Percentiles rank a stretch among this genome's conserved stretches.
These are phyloP conservation scores for Indicator maculatus DNA, from an alignment of 2,113 vertebrate genomes.

Conservation along the genomic window DNA sequence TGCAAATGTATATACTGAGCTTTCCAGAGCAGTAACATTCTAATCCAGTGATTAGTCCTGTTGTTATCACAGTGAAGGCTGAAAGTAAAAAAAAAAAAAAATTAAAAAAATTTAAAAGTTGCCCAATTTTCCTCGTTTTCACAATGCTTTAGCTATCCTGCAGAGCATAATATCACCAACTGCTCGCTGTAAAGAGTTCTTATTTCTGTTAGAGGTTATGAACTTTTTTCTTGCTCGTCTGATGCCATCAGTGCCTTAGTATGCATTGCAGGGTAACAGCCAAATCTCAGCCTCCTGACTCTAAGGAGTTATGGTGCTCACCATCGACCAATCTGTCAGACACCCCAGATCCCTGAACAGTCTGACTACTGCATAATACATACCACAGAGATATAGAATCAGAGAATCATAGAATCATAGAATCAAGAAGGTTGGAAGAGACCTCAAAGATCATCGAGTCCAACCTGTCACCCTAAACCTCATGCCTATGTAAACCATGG, in stretches of 20 bases:
- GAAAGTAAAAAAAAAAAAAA: not conserved
- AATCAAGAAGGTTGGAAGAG: too few relatives aligned
- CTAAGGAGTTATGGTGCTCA: not conserved
- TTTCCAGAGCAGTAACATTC: constrained; percentile 14
- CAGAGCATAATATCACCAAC: not conserved
- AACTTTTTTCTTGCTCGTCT: not conserved
- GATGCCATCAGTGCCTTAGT: not conserved
- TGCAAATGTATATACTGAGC: not conserved
- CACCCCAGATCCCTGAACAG: not conserved
- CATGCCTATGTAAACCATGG: too few relatives aligned
- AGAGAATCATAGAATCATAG: too few relatives aligned
- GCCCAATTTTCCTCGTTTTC: not conserved
- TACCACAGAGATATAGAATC: not conserved
- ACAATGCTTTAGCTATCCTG: not conserved
- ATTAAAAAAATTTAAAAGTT: too few relatives aligned
- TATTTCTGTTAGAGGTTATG: not conserved
- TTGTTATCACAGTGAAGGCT: not conserved
- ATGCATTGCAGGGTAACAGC: not conserved
- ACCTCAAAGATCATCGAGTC: too few relatives aligned
- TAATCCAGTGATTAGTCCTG: constrained; percentile 24
- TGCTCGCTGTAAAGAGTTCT: not conserved
- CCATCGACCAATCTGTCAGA: not conserved
- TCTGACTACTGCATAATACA: not conserved
- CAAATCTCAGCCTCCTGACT: not conserved
- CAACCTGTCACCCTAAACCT: too few relatives aligned